Evolutionary conservation across 2,888 invertebrate species (phyloP).

Genomic region (Apamea monoglypha): DNA sequence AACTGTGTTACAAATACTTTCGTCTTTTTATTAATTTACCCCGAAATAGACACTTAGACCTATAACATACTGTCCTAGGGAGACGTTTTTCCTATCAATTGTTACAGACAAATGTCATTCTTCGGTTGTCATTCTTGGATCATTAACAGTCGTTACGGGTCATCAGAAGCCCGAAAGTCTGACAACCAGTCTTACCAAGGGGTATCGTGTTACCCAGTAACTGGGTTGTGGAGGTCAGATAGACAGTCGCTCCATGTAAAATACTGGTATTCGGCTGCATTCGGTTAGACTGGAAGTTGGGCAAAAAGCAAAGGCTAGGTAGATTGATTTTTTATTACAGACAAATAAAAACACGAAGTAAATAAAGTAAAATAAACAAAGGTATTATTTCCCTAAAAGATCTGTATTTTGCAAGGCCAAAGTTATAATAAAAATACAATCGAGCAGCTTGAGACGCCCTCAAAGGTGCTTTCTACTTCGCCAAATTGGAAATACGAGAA

Average conservation of each 20-base stretch:
- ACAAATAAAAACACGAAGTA: neutral
- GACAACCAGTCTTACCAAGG: too few relatives aligned
- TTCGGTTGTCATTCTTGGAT: too few relatives aligned
- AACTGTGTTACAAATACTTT: constrained; percentile 80
- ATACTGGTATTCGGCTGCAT: too few relatives aligned
- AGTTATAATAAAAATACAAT: constrained; percentile 15
- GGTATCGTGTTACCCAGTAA: too few relatives aligned
- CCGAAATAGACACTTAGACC: neutral
- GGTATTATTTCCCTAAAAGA: neutral
- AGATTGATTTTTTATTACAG: too few relatives aligned
- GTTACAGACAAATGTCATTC: neutral
- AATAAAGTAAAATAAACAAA: neutral
- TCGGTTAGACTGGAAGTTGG: too few relatives aligned
- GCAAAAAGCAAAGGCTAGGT: too few relatives aligned
- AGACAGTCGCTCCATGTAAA: too few relatives aligned
- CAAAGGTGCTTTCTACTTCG: constrained; percentile 25
- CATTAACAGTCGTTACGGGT: too few relatives aligned
- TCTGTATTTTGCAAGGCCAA: constrained; percentile 4
- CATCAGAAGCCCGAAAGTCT: too few relatives aligned
- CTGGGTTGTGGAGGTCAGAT: too few relatives aligned
- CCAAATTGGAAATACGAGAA: constrained; percentile 55
- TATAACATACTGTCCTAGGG: too few relatives aligned
- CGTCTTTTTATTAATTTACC: constrained; percentile 54
- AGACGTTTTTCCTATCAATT: neutral
- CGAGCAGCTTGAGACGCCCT: neutral